Evolutionary conservation across 1,140 invertebrate genomes (phyloP).

Genomic region (Prorops nasuta): DNA sequence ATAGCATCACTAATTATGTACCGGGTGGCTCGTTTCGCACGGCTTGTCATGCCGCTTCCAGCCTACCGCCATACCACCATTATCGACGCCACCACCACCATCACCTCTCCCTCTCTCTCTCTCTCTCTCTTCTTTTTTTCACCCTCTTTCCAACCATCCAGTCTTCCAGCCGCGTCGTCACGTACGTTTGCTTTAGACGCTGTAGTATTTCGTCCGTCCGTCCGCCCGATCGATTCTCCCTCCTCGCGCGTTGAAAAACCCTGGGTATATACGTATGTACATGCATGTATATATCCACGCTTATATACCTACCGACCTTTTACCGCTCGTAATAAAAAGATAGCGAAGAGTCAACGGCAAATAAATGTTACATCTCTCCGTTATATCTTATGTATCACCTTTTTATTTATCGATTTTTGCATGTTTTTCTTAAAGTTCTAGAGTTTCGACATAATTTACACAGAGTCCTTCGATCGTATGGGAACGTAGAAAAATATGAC

Average conservation of each 20-base stretch:
- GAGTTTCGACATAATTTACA: constrained; percentile 27
- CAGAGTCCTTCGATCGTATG: background rate
- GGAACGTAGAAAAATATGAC: constrained; percentile 56
- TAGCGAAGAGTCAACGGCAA: no score
- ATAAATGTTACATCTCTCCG: no score
- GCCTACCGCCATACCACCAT: constrained; percentile 16
- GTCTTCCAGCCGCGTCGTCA: background rate
- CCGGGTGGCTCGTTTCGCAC: constrained; percentile 29
- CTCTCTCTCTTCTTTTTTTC: constrained; percentile 17
- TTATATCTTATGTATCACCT: constrained; percentile 17
- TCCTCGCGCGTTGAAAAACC: constrained; percentile 1
- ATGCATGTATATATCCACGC: constrained; percentile 5
- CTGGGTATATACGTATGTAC: constrained; percentile 10
- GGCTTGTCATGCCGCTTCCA: no score
- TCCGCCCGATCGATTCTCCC: no score
- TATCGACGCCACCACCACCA: constrained; percentile 7
- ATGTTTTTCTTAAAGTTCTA: constrained; percentile 10
- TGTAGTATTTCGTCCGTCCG: no score
- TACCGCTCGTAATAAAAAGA: no score
- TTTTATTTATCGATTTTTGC: constrained; percentile 23
- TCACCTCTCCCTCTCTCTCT: constrained; percentile 9
- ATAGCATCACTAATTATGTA: constrained; percentile 48
- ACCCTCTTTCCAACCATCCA: background rate
- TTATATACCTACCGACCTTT: constrained; percentile 8
- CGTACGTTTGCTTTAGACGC: background rate